Percentiles rank a stretch among this genome's conserved stretches.
These are phyloP conservation scores for Polydesmus complanatus DNA, from an alignment of 2,888 invertebrate genomes.

Conservation along the genomic window DNA sequence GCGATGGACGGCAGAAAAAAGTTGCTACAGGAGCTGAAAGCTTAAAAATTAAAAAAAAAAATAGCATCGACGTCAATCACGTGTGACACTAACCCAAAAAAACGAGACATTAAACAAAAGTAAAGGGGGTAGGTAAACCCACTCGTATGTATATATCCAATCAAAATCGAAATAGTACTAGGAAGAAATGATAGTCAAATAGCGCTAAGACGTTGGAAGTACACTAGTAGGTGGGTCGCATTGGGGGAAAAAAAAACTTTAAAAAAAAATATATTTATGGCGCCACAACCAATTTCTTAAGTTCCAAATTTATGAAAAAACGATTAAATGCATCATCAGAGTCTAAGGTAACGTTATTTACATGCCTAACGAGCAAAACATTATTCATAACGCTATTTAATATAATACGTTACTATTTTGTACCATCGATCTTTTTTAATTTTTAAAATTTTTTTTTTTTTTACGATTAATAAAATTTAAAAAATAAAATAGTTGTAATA, in stretches of 20 bases:
- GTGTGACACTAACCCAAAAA: background rate
- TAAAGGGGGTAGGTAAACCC: background rate
- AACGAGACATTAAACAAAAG: background rate
- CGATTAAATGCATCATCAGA: background rate
- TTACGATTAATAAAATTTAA: too few relatives aligned
- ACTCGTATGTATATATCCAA: background rate
- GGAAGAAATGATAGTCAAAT: background rate
- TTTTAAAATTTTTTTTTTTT: too few relatives aligned
- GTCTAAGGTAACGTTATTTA: too few relatives aligned
- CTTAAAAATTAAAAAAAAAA: background rate
- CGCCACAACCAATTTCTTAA: background rate
- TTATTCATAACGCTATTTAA: too few relatives aligned
- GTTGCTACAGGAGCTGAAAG: background rate
- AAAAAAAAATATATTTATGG: background rate
- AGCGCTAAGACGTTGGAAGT: background rate
- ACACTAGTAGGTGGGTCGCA: background rate
- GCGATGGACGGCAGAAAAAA: background rate
- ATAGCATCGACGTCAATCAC: background rate
- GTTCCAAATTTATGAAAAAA: background rate
- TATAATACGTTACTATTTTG: too few relatives aligned
- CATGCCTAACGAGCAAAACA: too few relatives aligned
- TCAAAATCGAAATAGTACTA: background rate
- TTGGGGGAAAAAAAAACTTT: too few relatives aligned
- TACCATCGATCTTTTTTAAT: too few relatives aligned
- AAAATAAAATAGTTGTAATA: too few relatives aligned